Conservation (phyloP, 53 echinoderm and acorn worm species). For the Apostichopus leukothele region DNA sequence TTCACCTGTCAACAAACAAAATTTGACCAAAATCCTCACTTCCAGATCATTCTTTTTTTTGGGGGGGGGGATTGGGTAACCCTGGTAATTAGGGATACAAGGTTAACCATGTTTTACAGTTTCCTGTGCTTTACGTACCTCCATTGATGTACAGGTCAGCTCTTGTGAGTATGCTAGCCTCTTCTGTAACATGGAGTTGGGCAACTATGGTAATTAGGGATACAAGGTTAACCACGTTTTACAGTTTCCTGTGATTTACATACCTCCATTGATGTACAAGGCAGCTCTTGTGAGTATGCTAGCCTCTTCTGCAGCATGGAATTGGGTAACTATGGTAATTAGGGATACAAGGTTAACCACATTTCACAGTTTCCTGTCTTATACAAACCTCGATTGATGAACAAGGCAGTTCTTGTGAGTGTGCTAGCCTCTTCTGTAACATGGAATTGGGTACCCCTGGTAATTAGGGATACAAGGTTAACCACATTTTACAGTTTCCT, state of each 20-base stretch:
- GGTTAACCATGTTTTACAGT: no score
- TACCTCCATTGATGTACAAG: slow-evolving; percentile 96
- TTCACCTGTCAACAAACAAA: slow-evolving; percentile 67
- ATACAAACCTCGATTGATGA: slow-evolving; percentile 87
- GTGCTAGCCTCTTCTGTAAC: slow-evolving; percentile 88
- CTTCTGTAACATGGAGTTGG: slow-evolving; percentile 69
- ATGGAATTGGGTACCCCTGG: slow-evolving; percentile 19
- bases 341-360: no score
- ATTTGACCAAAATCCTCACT: no score
- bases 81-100: no score
- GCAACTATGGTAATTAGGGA: no score
- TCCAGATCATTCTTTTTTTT: no score
- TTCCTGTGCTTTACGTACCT: slow-evolving; percentile 56
- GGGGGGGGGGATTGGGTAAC: no score
- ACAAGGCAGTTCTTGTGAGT: slow-evolving; percentile 81
- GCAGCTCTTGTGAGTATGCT: slow-evolving; percentile 78
- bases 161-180: slow-evolving; percentile 84
- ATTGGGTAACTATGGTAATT: no score
- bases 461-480: no score
- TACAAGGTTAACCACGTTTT: no score
- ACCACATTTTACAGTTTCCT: no score
- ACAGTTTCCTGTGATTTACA: not conserved
- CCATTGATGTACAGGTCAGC: slow-evolving; percentile 88
- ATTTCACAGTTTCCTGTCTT: no score
- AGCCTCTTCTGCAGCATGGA: slow-evolving; percentile 89